These are phyloP conservation scores for Spea multiplicata DNA, from an alignment of 2,113 vertebrate species.

Conservation along the genomic window DNA sequence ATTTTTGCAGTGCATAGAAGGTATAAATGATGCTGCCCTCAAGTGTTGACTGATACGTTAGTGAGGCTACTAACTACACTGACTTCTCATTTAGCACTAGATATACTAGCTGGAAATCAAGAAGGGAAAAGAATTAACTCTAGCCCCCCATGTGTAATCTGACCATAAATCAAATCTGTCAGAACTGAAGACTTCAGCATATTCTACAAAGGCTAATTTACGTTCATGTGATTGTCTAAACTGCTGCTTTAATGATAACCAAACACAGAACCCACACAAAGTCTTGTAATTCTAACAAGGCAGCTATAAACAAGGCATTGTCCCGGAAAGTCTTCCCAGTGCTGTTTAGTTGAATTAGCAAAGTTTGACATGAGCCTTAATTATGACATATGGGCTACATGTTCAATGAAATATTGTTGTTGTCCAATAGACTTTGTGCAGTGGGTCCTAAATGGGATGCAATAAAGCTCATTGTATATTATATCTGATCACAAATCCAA, in stretches of 20 bases:
- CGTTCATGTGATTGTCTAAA: slow-evolving; percentile 45
- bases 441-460: neutral
- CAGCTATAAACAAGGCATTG: slow-evolving; percentile 48
- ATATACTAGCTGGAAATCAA: slow-evolving; percentile 34
- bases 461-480: too few species aligned
- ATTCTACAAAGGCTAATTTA: slow-evolving; percentile 46
- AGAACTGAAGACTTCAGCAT: slow-evolving; percentile 42
- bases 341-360: slow-evolving; percentile 46
- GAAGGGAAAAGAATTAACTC: slow-evolving; percentile 30
- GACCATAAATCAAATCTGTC: slow-evolving; percentile 47
- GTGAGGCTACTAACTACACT: slow-evolving; percentile 1
- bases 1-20: too few species aligned
- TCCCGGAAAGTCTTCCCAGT: slow-evolving; percentile 40
- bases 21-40: too few species aligned
- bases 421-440: neutral
- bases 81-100: neutral
- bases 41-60: neutral
- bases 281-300: slow-evolving; percentile 46
- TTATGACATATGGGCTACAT: slow-evolving; percentile 37
- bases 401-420: slow-evolving; percentile 24
- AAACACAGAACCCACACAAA: slow-evolving; percentile 48
- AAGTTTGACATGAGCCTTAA: slow-evolving; percentile 46
- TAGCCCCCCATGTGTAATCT: slow-evolving; percentile 35
- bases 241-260: slow-evolving; percentile 43
- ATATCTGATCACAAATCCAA: too few species aligned